Conservation (phyloP, 2,797 vertebrate genomes). For the Mus spretus region DNA sequence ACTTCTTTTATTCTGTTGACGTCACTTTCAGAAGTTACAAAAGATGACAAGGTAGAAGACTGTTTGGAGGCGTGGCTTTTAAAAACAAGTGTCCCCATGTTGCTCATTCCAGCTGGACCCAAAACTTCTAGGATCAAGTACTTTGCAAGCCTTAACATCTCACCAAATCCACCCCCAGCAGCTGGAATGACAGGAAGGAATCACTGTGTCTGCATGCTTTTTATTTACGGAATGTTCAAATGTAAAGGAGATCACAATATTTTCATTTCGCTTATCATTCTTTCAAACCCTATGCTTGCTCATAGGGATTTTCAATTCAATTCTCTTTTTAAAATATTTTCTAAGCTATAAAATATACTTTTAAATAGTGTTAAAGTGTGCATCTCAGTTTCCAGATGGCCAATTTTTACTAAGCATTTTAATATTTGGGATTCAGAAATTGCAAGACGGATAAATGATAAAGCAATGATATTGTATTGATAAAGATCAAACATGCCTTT, state of each 20-base stretch:
- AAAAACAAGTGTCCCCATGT: background rate
- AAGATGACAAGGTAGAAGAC: conserved; percentile 21
- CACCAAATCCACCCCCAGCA: background rate
- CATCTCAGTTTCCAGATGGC: conserved; percentile 32
- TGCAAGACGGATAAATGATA: conserved; percentile 38
- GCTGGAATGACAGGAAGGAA: background rate
- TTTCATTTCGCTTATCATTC: conserved; percentile 15
- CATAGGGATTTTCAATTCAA: conserved; percentile 27
- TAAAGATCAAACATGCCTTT: conserved; percentile 38
- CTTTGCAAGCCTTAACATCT: background rate
- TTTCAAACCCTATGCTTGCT: conserved; percentile 19
- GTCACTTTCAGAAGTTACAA: conserved; percentile 35
- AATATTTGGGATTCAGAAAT: conserved; percentile 40
- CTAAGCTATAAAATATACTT: conserved; percentile 17
- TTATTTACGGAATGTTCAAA: conserved; percentile 54
- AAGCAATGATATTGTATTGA: background rate
- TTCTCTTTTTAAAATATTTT: background rate
- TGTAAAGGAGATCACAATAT: background rate
- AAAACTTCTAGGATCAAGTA: background rate
- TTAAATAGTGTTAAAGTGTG: background rate
- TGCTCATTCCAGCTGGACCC: background rate
- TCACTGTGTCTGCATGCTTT: background rate
- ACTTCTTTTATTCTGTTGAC: conserved; percentile 36
- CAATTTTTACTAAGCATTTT: conserved; percentile 53
- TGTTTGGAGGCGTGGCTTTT: background rate